Evolutionary conservation across 2,888 invertebrate genomes (phyloP).

Genomic region (Conops quadrifasciatus): DNA sequence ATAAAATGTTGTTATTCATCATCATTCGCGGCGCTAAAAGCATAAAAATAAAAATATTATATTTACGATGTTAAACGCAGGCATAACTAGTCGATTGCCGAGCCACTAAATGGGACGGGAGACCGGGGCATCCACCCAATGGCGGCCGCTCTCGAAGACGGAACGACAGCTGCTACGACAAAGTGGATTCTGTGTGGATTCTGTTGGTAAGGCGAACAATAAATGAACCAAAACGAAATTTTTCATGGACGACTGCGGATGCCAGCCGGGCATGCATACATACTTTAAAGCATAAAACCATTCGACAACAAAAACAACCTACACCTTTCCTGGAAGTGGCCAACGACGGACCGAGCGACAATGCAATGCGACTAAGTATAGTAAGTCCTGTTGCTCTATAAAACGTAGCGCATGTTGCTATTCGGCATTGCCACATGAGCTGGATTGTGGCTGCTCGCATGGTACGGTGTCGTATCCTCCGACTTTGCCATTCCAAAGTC

Average conservation of each 20-base stretch:
- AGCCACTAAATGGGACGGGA: neutral
- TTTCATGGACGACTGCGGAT: slow-evolving; percentile 37
- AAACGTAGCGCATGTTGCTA: neutral
- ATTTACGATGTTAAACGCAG: slow-evolving; percentile 36
- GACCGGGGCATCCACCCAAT: slow-evolving; percentile 2
- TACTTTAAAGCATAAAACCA: neutral
- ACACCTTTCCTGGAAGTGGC: too few species aligned
- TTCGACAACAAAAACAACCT: too few species aligned
- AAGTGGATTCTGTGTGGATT: neutral
- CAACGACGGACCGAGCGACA: too few species aligned
- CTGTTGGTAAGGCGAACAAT: slow-evolving; percentile 27
- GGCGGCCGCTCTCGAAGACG: slow-evolving; percentile 15
- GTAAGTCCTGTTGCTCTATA: too few species aligned
- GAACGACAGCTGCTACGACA: neutral
- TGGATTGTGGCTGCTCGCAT: neutral
- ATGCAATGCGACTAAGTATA: too few species aligned
- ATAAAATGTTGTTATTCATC: slow-evolving; percentile 38
- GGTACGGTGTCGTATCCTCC: too few species aligned
- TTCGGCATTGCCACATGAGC: neutral
- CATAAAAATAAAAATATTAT: slow-evolving; percentile 37
- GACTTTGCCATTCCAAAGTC: neutral
- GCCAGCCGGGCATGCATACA: neutral
- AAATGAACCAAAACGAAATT: slow-evolving; percentile 35
- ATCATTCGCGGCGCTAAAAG: slow-evolving; percentile 37
- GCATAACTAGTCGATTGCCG: neutral